phyloP scores from a whole-genome alignment of 2,113 vertebrate genomes.

The Pangasianodon hypophthalmus region DNA sequence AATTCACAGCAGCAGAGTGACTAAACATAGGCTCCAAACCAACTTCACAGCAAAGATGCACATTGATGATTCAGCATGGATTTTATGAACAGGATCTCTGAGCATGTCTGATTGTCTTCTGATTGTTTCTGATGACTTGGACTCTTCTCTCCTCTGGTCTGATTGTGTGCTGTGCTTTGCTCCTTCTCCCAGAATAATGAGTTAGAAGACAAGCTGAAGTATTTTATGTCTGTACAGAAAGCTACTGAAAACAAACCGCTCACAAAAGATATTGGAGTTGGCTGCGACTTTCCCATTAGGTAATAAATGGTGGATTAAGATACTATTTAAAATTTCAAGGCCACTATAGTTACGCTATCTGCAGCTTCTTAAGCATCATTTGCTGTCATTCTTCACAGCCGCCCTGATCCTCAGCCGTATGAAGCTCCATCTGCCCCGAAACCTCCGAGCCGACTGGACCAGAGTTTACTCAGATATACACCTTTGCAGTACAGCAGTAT shows the following conservation, averaged over 20 bases:
- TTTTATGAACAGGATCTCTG: constrained; percentile 9
- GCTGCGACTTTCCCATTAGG: constrained; percentile 84
- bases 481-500: constrained; percentile 71
- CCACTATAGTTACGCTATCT: neutral
- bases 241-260: constrained; percentile 63
- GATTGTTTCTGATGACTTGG: constrained; percentile 43
- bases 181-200: constrained; percentile 90
- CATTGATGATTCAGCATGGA: constrained; percentile 10
- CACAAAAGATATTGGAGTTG: constrained; percentile 85
- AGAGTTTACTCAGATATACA: constrained; percentile 71
- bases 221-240: constrained; percentile 84
- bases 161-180: constrained; percentile 70
- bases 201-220: constrained; percentile 93
- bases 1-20: neutral
- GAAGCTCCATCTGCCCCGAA: constrained; percentile 46
- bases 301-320: constrained; percentile 63
- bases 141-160: constrained; percentile 65
- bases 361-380: neutral
- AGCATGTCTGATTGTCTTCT: constrained; percentile 12
- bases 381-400: constrained; percentile 19
- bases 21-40: neutral
- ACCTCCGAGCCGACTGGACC: constrained; percentile 69
- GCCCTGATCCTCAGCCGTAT: constrained; percentile 27
- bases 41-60: constrained; percentile 37
- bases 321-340: constrained; percentile 40